Evolutionary conservation across 2,113 vertebrate genomes (phyloP).

Genomic region (Myotis lucifugus): DNA sequence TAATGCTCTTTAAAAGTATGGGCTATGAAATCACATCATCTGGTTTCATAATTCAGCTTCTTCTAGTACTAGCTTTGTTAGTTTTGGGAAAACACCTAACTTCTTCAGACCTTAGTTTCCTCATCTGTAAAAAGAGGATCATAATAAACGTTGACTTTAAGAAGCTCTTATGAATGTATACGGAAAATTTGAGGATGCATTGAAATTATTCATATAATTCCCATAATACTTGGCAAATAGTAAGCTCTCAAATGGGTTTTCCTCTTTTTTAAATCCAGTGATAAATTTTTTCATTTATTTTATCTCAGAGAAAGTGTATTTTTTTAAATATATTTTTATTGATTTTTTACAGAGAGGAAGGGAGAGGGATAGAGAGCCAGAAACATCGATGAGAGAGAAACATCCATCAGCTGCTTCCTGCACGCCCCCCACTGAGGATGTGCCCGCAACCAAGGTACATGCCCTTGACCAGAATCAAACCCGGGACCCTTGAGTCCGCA

Average conservation of each 20-base stretch:
- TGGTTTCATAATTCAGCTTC: background rate
- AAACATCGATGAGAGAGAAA: too few relatives aligned
- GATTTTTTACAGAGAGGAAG: too few relatives aligned
- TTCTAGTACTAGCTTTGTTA: constrained; percentile 11
- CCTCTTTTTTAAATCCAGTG: background rate
- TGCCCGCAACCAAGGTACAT: too few relatives aligned
- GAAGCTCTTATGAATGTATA: background rate
- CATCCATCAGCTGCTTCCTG: too few relatives aligned
- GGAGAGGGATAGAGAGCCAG: too few relatives aligned
- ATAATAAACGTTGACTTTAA: background rate
- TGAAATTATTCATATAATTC: background rate
- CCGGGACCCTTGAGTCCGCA: too few relatives aligned
- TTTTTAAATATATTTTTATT: background rate
- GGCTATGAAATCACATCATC: background rate
- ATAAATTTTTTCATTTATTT: constrained; percentile 17
- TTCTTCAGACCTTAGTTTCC: background rate
- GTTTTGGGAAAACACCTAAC: background rate
- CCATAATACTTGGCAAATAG: background rate
- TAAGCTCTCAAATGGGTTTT: background rate
- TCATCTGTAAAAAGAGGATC: background rate
- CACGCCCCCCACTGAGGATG: too few relatives aligned
- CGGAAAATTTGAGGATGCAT: background rate
- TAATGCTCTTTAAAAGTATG: background rate
- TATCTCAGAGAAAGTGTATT: background rate
- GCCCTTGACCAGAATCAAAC: too few relatives aligned